These are phyloP conservation scores for Syncerus caffer DNA, from an alignment of 2,797 vertebrate genomes.

Conservation along the genomic window DNA sequence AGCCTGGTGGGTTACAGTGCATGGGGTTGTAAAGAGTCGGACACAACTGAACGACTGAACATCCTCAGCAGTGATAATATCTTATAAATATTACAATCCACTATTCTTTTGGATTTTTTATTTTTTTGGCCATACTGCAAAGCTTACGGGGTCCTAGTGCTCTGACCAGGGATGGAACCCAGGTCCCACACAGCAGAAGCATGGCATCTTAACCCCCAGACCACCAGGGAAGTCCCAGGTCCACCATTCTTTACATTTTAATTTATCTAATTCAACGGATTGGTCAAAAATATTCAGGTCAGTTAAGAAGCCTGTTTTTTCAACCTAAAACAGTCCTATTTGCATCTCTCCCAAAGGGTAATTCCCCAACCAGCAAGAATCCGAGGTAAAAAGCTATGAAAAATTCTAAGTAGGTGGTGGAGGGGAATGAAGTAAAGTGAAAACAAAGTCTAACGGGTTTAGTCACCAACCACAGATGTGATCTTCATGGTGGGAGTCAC, in stretches of 20 bases:
- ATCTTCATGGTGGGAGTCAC: neutral
- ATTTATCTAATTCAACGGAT: neutral
- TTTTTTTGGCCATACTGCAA: neutral
- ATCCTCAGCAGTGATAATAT: neutral
- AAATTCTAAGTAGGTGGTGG: neutral
- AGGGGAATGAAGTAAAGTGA: neutral
- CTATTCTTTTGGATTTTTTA: neutral
- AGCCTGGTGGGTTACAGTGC: neutral
- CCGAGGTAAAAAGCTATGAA: neutral
- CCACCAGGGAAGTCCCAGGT: neutral
- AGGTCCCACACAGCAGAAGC: neutral
- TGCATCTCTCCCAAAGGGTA: neutral
- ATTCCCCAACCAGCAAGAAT: neutral
- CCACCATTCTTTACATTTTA: neutral
- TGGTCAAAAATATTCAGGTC: neutral
- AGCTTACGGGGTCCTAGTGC: neutral
- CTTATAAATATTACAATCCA: neutral
- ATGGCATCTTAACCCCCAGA: neutral
- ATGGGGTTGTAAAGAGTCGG: neutral
- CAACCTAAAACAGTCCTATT: neutral
- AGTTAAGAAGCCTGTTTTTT: neutral
- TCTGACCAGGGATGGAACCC: neutral
- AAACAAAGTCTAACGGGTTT: neutral
- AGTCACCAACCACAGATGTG: neutral
- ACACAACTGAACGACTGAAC: neutral